Base-by-base conservation (phyloP, 2,888 invertebrate species). In the Crioceris asparagi region DNA sequence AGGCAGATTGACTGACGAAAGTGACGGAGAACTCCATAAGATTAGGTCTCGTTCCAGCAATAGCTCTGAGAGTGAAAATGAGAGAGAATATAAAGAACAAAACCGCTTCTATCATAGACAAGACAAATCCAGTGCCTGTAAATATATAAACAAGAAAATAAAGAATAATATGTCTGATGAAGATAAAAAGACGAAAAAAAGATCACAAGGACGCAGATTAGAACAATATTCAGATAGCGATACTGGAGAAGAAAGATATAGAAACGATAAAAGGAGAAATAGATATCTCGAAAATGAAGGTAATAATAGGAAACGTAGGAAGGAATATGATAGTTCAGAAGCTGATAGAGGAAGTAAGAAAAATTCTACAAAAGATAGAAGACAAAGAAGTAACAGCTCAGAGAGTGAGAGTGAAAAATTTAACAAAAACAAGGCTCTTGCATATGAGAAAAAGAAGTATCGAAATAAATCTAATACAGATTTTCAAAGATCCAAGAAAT, bases 1-100 rank as follows among this genome's bases (percentile, higher is more conserved):
- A 63, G 64, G 63, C 52, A 55, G 15, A 14, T 14, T 56, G 56
- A 51, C 55, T 64, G 57, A 55, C 59, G 48, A 56, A 60, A 48
- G 51, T 61, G 43, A 52, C 14, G 50, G 49, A 27, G 31, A 19
- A 27, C n/a, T n/a, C n/a, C n/a, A n/a, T n/a, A n/a, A n/a, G n/a
- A n/a, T n/a, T n/a, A n/a, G n/a, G n/a, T n/a, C n/a, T n/a, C n/a
- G n/a, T n/a, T n/a, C n/a, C n/a, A n/a, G n/a, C n/a, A n/a, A n/a
- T n/a, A n/a, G n/a, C n/a, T n/a, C n/a, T n/a, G n/a, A n/a, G n/a
- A n/a, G n/a, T n/a, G n/a, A n/a, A n/a, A n/a, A n/a, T n/a, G n/a
- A n/a, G n/a, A n/a, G n/a, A n/a, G n/a, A n/a, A n/a, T n/a, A n/a
- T n/a, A n/a, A n/a, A n/a, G n/a, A n/a, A n/a, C n/a, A n/a, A n/a